Base-by-base conservation (phyloP, 1,140 invertebrate species). In the Macrosteles quadrilineatus region DNA sequence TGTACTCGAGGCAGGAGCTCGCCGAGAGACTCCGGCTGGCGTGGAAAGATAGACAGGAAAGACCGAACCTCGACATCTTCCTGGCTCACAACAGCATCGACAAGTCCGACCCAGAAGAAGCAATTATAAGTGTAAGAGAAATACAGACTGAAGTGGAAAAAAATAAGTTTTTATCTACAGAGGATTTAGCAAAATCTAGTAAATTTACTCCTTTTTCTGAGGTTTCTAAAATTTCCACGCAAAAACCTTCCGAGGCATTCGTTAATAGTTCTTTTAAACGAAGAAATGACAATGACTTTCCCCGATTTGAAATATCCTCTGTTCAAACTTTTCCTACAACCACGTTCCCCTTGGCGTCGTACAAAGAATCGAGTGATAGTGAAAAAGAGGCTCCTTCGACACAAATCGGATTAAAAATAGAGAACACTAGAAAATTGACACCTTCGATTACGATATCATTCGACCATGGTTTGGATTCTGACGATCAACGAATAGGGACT, bases 31-130 rank as follows among this genome's bases (percentile, higher is more conserved):
- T 86, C 31, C 76, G 82, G 50, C 75, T 82, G 2, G 85, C 83
- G 0, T 85, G 83, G 83, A 82, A 83, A 59, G 80, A 84, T 6
- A 74, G 82, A 0, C 81, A 84, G 53, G 78, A 81, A 23, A 83
- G 82, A 72, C 78, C 81, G 0, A 86, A 85, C 59, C 79, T 87
- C 17, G 81, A 85, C 45, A 86, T 87, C 12, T 85, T 85, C 69
- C 72, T 87, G 14, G 81, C 85, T 0, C 83, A 81, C 25, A 78
- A 72, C 40, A 63, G 47, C 19, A 12, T 69, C 17, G 71, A 72
- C 30, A 30, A 69, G 11, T 12, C 21, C 21, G 55, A 59, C 9
- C 32, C 32, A 4, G 55, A 59, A 30, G 55, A 59, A 11, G 55
- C 23, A 2, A n/a, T 59, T 25, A 2, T 59, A 9, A 59, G 55